Conservation (phyloP, 2,797 vertebrate species). For the Vultur gryphus region DNA sequence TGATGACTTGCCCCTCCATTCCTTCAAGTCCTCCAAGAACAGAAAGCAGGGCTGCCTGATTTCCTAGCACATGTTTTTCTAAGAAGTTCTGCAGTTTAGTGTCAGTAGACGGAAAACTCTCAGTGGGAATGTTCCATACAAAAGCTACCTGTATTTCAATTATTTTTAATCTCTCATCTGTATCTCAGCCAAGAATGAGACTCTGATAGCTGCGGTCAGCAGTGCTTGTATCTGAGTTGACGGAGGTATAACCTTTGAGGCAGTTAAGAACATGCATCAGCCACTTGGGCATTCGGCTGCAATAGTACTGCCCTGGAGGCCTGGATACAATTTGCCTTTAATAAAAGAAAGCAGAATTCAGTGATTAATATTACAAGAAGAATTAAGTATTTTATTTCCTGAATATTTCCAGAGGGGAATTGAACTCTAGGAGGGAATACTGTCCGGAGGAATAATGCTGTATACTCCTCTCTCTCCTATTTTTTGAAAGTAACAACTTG, state of each 20-base stretch:
- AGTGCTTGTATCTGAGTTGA: not conserved
- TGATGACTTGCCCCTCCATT: not conserved
- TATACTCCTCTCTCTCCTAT: not conserved
- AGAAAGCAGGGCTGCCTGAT: not conserved
- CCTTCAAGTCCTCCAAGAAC: not conserved
- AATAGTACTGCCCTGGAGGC: not conserved
- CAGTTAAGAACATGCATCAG: not conserved
- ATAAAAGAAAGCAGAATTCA: not conserved
- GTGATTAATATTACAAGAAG: not conserved
- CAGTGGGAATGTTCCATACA: not conserved
- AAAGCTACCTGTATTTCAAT: not conserved
- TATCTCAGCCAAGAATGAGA: not conserved
- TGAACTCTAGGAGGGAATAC: not conserved
- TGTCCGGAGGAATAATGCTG: not conserved
- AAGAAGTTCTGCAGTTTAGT: not conserved
- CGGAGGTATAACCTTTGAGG: not conserved
- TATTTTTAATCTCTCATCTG: not conserved
- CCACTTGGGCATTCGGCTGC: not conserved
- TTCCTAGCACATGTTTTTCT: rapidly evolving
- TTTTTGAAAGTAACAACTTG: not conserved
- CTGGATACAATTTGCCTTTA: not conserved
- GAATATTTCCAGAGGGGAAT: not conserved
- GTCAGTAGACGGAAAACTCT: not conserved
- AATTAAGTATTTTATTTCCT: not conserved
- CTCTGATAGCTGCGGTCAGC: not conserved